Evolutionary conservation across 1,140 invertebrate genomes (phyloP), one percentile per base, ranked within the genome.

Genomic region (Musca domestica): DNA sequence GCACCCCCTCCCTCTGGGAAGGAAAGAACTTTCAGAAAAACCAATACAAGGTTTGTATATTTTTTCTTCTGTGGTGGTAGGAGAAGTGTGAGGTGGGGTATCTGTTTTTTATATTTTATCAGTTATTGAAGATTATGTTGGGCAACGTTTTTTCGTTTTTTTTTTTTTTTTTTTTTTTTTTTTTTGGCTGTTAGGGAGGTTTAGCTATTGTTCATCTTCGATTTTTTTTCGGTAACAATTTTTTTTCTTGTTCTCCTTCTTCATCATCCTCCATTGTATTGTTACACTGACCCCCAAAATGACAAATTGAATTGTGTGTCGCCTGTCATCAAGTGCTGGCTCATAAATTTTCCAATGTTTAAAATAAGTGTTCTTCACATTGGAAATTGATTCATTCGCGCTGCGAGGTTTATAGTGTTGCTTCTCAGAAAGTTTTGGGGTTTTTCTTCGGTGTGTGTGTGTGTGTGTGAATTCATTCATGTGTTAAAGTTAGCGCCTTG

Each of bases 401-500:
- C 34, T 41, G n/a, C 34, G 34, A 5, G 12, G n/a, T n/a, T n/a
- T n/a, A 41, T 41, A 7, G 4, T 41, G 34, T 41, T 41, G 34
- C 10, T 17, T 41, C 34, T 41, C 17, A 12, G 23, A n/a, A 58
- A 58, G 17, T 20, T 41, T 41, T n/a, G n/a, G n/a, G n/a, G n/a
- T n/a, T n/a, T n/a, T n/a, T 0, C 48, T 22, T 19, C n/a, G 20
- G n/a, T 46, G 41, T 46, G 15, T 46, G 49, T 51, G 49, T 52
- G 49, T 49, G 48, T 49, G 12, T 56, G 52, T 25, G 52, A 12
- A 20, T 20, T 10, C 10, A 9, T 15, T 61, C n/a, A 41, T 61
- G 56, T 61, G 56, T 61, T 61, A 61, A 61, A 61, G 30, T 61
- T 61, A 61, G 56, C 56, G 56, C 56, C 56, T 61, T 61, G 19